phyloP scores from a whole-genome alignment of 2,888 invertebrate genomes.

The Metopia argyrocephala region DNA sequence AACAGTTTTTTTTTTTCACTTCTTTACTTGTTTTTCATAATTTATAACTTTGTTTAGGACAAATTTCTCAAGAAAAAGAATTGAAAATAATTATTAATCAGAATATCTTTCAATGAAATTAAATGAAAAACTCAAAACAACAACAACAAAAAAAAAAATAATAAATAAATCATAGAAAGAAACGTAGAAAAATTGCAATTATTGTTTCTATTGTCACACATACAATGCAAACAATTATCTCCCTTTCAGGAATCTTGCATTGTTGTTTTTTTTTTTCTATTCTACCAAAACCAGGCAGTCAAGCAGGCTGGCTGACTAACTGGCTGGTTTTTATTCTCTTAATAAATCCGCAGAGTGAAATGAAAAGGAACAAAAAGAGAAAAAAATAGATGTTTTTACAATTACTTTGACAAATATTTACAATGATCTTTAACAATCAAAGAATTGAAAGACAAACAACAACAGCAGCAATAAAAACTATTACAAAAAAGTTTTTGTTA shows the following conservation, averaged over 20 bases:
- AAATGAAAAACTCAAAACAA: too few relatives aligned
- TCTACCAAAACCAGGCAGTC: slow-evolving; percentile 36
- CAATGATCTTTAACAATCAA: slow-evolving; percentile 54
- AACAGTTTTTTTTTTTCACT: slow-evolving; percentile 23
- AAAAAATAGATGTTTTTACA: slow-evolving; percentile 52
- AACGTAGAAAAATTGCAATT: slow-evolving; percentile 59
- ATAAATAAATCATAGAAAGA: slow-evolving; percentile 16
- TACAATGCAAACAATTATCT: slow-evolving; percentile 63
- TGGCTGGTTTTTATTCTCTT: slow-evolving; percentile 25
- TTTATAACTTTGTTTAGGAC: slow-evolving; percentile 44
- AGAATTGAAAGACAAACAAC: slow-evolving; percentile 43
- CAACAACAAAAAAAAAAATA: background rate
- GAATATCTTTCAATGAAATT: slow-evolving; percentile 45
- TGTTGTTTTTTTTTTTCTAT: slow-evolving; percentile 29
- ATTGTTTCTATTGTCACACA: slow-evolving; percentile 62
- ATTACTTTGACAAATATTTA: slow-evolving; percentile 65
- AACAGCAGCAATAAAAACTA: slow-evolving; percentile 19
- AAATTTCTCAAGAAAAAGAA: slow-evolving; percentile 46
- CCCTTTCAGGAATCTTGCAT: slow-evolving; percentile 28
- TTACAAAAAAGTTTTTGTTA: background rate
- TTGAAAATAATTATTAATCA: slow-evolving; percentile 60
- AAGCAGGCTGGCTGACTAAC: background rate
- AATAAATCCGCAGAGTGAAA: slow-evolving; percentile 45
- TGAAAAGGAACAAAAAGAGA: background rate
- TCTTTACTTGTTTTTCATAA: slow-evolving; percentile 14